Conservation (phyloP, 2,113 vertebrate genomes). For the Tympanuchus pallidicinctus region DNA sequence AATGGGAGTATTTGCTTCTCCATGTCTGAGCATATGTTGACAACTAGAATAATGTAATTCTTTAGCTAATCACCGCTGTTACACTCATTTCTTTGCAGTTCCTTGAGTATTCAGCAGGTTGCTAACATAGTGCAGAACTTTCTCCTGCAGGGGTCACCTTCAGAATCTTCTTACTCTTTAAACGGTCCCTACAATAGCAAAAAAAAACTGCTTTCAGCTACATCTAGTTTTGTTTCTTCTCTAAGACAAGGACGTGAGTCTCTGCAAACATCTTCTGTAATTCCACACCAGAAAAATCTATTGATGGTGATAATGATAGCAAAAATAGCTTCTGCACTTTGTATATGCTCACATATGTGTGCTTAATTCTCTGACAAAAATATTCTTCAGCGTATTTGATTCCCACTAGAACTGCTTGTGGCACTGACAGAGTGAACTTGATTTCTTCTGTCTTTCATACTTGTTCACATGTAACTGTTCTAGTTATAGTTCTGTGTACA, state of each 20-base stretch:
- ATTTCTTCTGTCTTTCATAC: neutral
- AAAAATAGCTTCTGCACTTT: neutral
- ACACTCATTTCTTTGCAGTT: neutral
- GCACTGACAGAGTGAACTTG: fast-evolving
- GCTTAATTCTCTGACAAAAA: neutral
- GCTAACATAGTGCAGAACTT: neutral
- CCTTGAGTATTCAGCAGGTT: neutral
- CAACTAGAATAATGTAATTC: neutral
- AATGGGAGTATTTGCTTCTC: neutral
- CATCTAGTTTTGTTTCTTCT: neutral
- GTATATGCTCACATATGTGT: neutral
- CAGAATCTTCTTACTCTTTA: neutral
- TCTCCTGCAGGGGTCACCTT: neutral
- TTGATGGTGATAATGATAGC: neutral
- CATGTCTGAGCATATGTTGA: neutral
- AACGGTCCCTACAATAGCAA: neutral
- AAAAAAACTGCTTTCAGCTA: neutral
- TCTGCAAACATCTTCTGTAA: neutral
- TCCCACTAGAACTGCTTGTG: neutral
- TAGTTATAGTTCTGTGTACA: neutral
- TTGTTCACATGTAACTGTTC: neutral
- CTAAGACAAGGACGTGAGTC: neutral
- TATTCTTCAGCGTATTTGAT: neutral
- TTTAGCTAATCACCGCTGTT: neutral
- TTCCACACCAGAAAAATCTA: neutral